Base-by-base conservation (phyloP, 2,888 invertebrate species). In the Nemotelus pantherinus region DNA sequence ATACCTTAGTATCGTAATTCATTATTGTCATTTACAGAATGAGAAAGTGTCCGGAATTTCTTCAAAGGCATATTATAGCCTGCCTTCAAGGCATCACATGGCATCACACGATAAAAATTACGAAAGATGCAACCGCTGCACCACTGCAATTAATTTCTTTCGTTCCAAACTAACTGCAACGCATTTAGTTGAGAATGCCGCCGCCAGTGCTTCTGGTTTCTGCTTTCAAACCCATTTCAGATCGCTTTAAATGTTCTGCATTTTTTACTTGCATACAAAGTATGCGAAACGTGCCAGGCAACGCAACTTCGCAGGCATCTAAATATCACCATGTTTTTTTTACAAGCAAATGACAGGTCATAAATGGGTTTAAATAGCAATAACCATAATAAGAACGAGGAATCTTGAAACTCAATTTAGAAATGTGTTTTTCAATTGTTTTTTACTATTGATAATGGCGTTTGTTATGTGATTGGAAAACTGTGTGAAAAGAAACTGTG, bases 21-120 rank as follows among this genome's bases (percentile, higher is more conserved):
- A 39, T 72, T 60, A 45, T 58, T 72, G 72, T 58, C 72, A 25
- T 72, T 58, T 72, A 39, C 39, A 45, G 72, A 60, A 43, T 47
- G 58, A 72, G 72, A 72, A 72, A 71, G 71, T 71, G 55, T 71
- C 45, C 43, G 57, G 57, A n/a, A 43, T 39, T 55, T 45, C 7
- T 43, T 41, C 41, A 44, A 44, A 71, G n/a, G 68, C n/a, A 39
- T 53, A 53, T 50, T 39, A 41, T 39, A 44, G 50, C 25, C 53
- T 39, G 43, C 41, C 41, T 55, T 57, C 55, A 44, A 43, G 5
- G 43, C 43, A 55, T 3, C 25, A 3, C 9, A 41, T 6, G 2
- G 2, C 10, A 43, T 7, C 25, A 25, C 25, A 25, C 10, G 68
- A 50, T 39, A 50, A 68, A 41, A 68, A 68, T 68, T 68, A 68